Base-by-base conservation (phyloP, 2,888 invertebrate genomes). In the Agonum fuliginosum region DNA sequence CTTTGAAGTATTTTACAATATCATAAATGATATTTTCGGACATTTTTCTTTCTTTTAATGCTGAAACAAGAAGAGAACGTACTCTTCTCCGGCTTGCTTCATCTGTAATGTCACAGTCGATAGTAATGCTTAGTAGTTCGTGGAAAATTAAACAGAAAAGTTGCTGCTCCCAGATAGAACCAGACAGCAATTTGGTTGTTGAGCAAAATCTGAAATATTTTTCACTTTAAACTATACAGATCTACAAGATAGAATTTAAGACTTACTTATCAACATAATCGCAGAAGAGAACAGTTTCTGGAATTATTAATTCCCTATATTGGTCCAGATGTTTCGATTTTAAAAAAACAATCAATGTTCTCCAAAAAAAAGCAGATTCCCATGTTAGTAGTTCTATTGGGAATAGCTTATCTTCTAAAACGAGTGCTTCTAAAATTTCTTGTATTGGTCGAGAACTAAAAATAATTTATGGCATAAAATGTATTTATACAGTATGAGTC, bases 301-400 rank as follows among this genome's bases (percentile, higher is more conserved):
- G 74, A 43, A 74, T 12, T n/a, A 74, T 62, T 27, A 22, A 27
- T 62, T 74, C 74, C 65, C 62, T 65, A 46, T 65, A 43, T 62
- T 74, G 41, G 4, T 74, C 74, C 30, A 74, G n/a, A n/a, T 65
- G 24, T 46, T 62, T 46, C 3, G 10, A 27, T 30, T 27, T 41
- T 17, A 74, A 17, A 46, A 43, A 27, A 14, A 8, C 4, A 22
- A 74, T 30, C 24, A 74, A 17, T 27, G 3, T 22, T 43, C 46
- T 74, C 74, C 74, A 74, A 46, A 41, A 74, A 10, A 74, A 30
- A 24, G 10, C 19, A 10, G 24, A 27, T 65, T 62, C 62, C 62
- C 65, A 74, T 10, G 74, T 62, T 10, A 74, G 24, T 43, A 65
- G 22, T 3, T 41, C 24, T 12, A 65, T 2, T 27, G 62, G 74